phyloP scores from a whole-genome alignment of 2,113 vertebrate genomes.

The Corynorhinus townsendii region DNA sequence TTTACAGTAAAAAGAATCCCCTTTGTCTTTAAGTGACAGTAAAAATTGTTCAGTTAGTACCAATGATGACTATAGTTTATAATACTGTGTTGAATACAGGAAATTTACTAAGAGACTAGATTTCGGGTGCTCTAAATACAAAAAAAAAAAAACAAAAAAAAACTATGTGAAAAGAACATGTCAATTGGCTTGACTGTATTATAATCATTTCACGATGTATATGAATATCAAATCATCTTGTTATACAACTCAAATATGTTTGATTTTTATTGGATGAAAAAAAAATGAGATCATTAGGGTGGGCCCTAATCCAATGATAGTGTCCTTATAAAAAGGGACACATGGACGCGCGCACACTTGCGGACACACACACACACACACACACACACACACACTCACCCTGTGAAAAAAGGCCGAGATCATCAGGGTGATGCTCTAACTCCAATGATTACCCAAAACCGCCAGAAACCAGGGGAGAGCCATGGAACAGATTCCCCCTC shows the following conservation, averaged over 20 bases:
- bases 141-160: background rate
- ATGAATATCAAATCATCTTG: background rate
- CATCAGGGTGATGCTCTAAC: background rate
- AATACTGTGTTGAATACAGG: background rate
- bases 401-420: background rate
- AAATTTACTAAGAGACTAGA: background rate
- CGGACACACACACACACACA: background rate
- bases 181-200: background rate
- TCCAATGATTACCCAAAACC: background rate
- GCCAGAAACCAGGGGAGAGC: background rate
- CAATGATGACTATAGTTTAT: background rate
- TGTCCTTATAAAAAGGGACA: background rate
- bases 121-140: background rate
- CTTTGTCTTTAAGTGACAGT: background rate
- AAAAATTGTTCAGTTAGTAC: background rate
- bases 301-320: background rate
- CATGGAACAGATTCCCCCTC: background rate
- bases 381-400: background rate
- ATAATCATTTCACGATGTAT: background rate
- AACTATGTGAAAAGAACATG: background rate
- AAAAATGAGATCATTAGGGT: background rate
- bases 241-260: background rate
- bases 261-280: background rate
- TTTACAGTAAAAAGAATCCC: background rate
- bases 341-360: background rate